Conservation (phyloP, 92 coral and sea anemone genomes). For the Epizoanthus illoricatus region DNA sequence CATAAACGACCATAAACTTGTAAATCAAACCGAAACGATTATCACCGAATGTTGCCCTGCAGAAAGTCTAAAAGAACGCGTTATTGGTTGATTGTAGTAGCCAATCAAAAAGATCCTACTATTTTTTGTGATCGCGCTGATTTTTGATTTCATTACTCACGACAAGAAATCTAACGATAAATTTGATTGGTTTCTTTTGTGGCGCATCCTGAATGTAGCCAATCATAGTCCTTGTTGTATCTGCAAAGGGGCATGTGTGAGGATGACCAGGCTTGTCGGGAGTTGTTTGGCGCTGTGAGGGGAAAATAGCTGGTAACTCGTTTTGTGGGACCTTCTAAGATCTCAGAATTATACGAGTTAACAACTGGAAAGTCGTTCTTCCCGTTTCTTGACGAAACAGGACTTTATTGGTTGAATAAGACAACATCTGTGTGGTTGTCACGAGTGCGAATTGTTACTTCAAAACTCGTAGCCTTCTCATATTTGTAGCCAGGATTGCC, state of each 20-base stretch:
- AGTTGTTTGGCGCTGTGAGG: conserved; percentile 48
- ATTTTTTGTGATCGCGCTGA: conserved; percentile 23
- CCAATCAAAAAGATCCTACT: conserved; percentile 26
- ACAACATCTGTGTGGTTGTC: conserved; percentile 42
- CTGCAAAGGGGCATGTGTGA: conserved; percentile 34
- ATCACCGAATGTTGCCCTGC: too few relatives aligned
- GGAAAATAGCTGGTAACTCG: conserved; percentile 41
- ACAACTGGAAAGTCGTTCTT: conserved; percentile 12
- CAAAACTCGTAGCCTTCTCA: conserved; percentile 39
- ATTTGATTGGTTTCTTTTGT: conserved; percentile 35
- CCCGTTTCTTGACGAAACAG: conserved; percentile 6
- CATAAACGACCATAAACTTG: too few relatives aligned
- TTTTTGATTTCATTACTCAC: conserved; percentile 46
- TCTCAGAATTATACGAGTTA: conserved; percentile 19
- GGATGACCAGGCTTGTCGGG: conserved; percentile 41
- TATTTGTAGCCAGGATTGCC: conserved; percentile 33
- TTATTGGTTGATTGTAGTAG: conserved; percentile 4
- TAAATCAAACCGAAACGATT: too few relatives aligned
- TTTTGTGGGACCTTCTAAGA: conserved; percentile 32
- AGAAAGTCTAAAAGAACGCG: not conserved
- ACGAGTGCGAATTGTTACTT: conserved; percentile 38
- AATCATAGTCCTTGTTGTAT: conserved; percentile 26
- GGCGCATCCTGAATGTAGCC: conserved; percentile 23
- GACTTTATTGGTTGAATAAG: conserved; percentile 17
- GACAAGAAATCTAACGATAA: conserved; percentile 14